Conservation (phyloP, 2,888 invertebrate genomes). For the Tribolium freemani region DNA sequence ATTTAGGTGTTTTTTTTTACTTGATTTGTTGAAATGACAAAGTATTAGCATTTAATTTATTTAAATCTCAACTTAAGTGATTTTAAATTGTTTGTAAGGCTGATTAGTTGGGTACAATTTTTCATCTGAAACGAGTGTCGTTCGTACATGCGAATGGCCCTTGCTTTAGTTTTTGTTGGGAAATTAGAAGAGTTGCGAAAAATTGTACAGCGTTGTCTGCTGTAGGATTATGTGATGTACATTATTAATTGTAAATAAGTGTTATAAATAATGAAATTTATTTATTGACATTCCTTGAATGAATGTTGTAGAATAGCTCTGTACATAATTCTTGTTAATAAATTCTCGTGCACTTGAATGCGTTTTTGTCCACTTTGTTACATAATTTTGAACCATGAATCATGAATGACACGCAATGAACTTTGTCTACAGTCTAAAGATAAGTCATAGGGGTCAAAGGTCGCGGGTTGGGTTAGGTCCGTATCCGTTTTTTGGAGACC, state of each 20-base stretch:
- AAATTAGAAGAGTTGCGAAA: not conserved
- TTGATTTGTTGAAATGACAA: constrained; percentile 41
- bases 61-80: constrained; percentile 7
- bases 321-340: constrained; percentile 44
- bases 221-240: constrained; percentile 36
- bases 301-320: constrained; percentile 47
- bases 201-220: constrained; percentile 12
- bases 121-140: not conserved
- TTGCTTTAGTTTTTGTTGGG: not conserved
- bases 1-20: constrained; percentile 37
- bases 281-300: constrained; percentile 54
- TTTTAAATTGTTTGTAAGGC: constrained; percentile 32
- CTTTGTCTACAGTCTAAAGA: not conserved
- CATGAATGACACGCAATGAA: not conserved
- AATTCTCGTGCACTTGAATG: constrained; percentile 28
- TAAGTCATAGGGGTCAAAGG: not conserved
- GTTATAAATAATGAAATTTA: constrained; percentile 44
- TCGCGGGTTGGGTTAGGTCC: not conserved
- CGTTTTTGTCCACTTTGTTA: not conserved
- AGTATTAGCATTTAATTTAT: constrained; percentile 52
- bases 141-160: too few relatives aligned
- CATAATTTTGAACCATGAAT: not conserved
- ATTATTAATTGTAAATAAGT: constrained; percentile 49
- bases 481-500: not conserved
- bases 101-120: constrained; percentile 13